Evolutionary conservation across 2,888 invertebrate genomes (phyloP).

Genomic region (Torymus auratus): DNA sequence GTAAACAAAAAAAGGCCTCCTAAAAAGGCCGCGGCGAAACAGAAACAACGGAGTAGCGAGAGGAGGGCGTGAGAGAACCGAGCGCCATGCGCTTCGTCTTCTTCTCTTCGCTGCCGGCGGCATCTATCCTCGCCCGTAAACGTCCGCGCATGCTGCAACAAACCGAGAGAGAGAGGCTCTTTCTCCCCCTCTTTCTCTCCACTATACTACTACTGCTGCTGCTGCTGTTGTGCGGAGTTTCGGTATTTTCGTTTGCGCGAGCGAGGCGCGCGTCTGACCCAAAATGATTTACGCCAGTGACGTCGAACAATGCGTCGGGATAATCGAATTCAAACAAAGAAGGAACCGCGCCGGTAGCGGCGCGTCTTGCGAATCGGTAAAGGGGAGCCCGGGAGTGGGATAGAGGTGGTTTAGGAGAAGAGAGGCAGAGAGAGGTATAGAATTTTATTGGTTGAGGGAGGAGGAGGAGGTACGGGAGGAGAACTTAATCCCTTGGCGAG

Average conservation of each 20-base stretch:
- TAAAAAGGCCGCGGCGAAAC: not conserved
- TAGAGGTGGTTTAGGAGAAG: not conserved
- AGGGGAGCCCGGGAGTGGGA: not conserved
- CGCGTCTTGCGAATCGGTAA: constrained; percentile 15
- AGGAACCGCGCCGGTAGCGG: constrained; percentile 32
- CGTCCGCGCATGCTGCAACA: constrained; percentile 31
- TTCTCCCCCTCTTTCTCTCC: not conserved
- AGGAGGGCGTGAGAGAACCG: constrained; percentile 54
- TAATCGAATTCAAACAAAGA: constrained; percentile 60
- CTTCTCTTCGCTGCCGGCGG: constrained; percentile 35
- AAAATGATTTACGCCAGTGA: constrained; percentile 60
- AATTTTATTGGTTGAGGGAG: constrained; percentile 38
- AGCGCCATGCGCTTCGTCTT: constrained; percentile 52
- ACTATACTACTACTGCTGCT: no score
- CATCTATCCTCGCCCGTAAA: constrained; percentile 51
- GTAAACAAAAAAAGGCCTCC: constrained; percentile 8
- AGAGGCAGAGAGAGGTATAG: constrained; percentile 16
- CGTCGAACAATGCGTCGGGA: constrained; percentile 57
- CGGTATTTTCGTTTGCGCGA: constrained; percentile 51
- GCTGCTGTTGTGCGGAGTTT: constrained; percentile 35
- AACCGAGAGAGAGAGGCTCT: constrained; percentile 5
- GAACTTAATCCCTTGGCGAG: no score
- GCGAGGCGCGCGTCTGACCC: constrained; percentile 45
- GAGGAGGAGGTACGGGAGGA: no score
- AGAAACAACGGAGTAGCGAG: constrained; percentile 14